These are phyloP conservation scores for Colinus virginianus DNA, from an alignment of 2,113 vertebrate genomes.

Conservation along the genomic window DNA sequence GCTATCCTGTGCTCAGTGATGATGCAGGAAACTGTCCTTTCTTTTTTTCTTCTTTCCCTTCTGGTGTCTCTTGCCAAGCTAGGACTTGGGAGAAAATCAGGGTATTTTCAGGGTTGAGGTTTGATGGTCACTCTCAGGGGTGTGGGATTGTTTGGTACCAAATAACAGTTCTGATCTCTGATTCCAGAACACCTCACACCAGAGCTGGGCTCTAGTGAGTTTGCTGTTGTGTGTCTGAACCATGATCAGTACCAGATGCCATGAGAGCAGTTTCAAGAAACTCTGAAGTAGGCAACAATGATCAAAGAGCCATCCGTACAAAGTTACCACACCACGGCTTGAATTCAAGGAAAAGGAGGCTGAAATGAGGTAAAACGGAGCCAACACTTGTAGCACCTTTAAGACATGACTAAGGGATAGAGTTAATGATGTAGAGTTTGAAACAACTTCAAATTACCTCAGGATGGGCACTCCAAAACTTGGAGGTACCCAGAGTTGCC, in stretches of 20 bases:
- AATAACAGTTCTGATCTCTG: not conserved
- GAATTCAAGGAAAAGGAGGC: not conserved
- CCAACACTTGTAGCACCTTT: not conserved
- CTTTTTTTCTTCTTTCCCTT: not conserved
- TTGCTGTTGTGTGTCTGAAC: conserved; percentile 4
- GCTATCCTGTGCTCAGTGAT: not conserved
- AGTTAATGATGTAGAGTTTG: not conserved
- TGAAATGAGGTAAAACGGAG: not conserved
- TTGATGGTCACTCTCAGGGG: too few species aligned
- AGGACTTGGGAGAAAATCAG: not conserved
- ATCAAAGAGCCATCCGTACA: not conserved
- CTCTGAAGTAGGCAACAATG: not conserved
- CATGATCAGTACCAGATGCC: not conserved
- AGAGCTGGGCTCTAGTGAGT: not conserved
- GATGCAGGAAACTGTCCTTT: rapidly evolving
- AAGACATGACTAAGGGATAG: not conserved
- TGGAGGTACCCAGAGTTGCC: not conserved
- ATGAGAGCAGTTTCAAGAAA: not conserved
- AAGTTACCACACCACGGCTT: not conserved
- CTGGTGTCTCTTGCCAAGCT: not conserved
- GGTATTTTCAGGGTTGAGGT: not conserved
- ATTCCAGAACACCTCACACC: not conserved
- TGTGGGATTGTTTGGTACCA: not conserved
- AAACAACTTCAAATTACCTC: not conserved
- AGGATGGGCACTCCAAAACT: not conserved